Percentiles rank a stretch among this genome's conserved stretches.
phyloP scores from a whole-genome alignment of 2,888 invertebrate genomes.

The Leistus spinibarbis region DNA sequence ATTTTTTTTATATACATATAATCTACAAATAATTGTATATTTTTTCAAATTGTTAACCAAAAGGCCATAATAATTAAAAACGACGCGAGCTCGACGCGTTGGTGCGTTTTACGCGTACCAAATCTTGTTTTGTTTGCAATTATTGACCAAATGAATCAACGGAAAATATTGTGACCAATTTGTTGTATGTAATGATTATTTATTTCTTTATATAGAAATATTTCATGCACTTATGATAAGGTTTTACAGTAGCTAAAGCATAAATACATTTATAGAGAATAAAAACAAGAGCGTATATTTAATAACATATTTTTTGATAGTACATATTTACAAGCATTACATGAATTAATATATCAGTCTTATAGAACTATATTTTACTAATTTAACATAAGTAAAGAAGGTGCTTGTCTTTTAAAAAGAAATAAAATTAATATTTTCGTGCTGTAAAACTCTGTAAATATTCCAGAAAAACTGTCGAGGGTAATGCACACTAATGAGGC shows the following conservation, averaged over 20 bases:
- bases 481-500: background rate
- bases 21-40: too few relatives aligned
- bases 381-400: slow-evolving; percentile 11
- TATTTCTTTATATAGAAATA: too few relatives aligned
- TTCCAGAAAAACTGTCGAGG: slow-evolving; percentile 1
- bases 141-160: too few relatives aligned
- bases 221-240: too few relatives aligned
- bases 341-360: slow-evolving; percentile 34
- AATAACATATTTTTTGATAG: background rate
- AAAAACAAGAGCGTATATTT: background rate
- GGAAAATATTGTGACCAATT: too few relatives aligned
- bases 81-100: too few relatives aligned
- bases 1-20: too few relatives aligned
- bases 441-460: background rate
- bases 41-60: too few relatives aligned
- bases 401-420: background rate
- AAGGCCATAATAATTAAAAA: too few relatives aligned
- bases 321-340: slow-evolving; percentile 30
- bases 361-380: slow-evolving; percentile 27
- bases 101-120: too few relatives aligned
- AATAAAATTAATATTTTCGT: background rate
- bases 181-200: too few relatives aligned
- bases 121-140: too few relatives aligned
- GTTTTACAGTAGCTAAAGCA: background rate
- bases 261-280: background rate